Evolutionary conservation across 2,797 vertebrate genomes (phyloP).

Genomic region (Dermochelys coriacea): DNA sequence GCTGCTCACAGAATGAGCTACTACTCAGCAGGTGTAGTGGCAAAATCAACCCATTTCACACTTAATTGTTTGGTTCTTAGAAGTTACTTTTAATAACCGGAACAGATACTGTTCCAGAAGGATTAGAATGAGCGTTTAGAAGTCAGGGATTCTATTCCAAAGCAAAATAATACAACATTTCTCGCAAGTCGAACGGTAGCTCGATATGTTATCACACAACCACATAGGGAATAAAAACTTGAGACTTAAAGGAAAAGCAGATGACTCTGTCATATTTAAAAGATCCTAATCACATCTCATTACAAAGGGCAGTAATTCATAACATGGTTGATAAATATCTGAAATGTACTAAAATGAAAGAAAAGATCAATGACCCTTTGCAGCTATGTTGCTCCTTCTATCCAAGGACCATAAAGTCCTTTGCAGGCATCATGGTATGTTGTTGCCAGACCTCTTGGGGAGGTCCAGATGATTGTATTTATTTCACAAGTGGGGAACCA

Average conservation of each 20-base stretch:
- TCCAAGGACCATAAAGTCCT: neutral
- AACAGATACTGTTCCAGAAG: neutral
- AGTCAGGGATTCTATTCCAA: slow-evolving; percentile 19
- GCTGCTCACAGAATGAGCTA: neutral
- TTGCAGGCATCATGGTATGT: neutral
- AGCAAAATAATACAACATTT: slow-evolving; percentile 4
- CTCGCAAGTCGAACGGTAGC: neutral
- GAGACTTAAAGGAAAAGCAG: neutral
- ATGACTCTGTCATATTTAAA: neutral
- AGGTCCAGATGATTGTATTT: neutral
- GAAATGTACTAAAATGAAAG: slow-evolving; percentile 24
- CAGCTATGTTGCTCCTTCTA: neutral
- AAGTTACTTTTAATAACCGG: slow-evolving; percentile 25
- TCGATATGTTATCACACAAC: neutral
- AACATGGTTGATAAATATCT: slow-evolving; percentile 18
- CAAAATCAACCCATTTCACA: neutral
- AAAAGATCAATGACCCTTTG: neutral
- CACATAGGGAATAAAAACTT: neutral
- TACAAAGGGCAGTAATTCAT: slow-evolving; percentile 7
- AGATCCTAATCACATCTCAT: slow-evolving; percentile 48
- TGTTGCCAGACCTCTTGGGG: rapidly evolving
- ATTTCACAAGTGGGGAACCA: neutral
- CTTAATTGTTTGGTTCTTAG: slow-evolving; percentile 7
- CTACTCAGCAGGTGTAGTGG: neutral
- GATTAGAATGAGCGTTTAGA: slow-evolving; percentile 34